Conservation (phyloP, 53 echinoderm and acorn worm species). For the Pentamera pediparva region DNA sequence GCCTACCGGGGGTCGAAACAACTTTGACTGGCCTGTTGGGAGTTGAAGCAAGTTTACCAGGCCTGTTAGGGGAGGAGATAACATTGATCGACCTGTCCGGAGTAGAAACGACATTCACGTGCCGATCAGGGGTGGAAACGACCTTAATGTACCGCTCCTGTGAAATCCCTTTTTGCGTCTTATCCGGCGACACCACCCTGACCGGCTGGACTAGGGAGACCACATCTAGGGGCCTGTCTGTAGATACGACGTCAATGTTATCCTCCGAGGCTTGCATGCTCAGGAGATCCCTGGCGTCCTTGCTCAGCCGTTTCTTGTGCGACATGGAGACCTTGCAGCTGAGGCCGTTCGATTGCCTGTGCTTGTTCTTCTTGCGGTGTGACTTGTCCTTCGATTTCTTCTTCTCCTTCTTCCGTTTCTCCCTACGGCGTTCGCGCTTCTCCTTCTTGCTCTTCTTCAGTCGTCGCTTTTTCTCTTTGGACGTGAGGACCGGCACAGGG, state of each 20-base stretch:
- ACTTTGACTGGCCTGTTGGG: too few relatives aligned
- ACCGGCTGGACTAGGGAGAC: too few relatives aligned
- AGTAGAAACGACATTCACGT: too few relatives aligned
- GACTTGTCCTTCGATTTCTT: constrained; percentile 34
- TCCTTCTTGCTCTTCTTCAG: constrained; percentile 68
- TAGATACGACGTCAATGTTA: constrained; percentile 1
- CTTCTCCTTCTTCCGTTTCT: constrained; percentile 40
- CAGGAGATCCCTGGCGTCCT: too few relatives aligned
- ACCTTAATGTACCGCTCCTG: too few relatives aligned
- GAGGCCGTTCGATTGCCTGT: constrained; percentile 22
- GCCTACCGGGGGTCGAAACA: too few relatives aligned
- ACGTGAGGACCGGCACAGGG: not conserved
- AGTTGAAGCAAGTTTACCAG: too few relatives aligned
- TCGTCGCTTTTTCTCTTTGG: constrained; percentile 60
- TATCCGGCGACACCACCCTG: too few relatives aligned
- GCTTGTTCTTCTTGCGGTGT: constrained; percentile 35
- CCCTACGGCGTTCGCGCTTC: constrained; percentile 47
- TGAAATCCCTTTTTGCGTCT: too few relatives aligned
- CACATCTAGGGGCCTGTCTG: not conserved
- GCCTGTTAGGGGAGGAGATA: too few relatives aligned
- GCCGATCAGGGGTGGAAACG: too few relatives aligned
- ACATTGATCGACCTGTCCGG: too few relatives aligned
- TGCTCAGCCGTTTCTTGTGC: not conserved
- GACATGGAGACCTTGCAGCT: not conserved
- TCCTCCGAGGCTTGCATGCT: not conserved